A percentile compares a stretch with the other conserved stretches of the same genome.
phyloP scores from a whole-genome alignment of 1,140 invertebrate species.

The Drosophila tani region DNA sequence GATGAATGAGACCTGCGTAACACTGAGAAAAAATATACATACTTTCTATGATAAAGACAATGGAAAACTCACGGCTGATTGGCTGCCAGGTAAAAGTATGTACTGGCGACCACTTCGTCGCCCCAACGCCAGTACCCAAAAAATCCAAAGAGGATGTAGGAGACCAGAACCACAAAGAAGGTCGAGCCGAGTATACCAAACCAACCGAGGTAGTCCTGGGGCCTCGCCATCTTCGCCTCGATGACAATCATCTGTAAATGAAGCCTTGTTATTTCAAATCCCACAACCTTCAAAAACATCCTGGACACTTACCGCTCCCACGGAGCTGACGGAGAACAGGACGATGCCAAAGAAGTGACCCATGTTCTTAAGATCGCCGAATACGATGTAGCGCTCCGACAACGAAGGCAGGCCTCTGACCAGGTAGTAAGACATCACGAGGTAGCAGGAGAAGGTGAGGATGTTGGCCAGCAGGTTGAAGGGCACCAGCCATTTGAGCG shows the following conservation, averaged over 20 bases:
- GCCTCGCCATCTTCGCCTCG: conserved; percentile 45
- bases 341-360: conserved; percentile 44
- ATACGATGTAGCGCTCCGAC: conserved; percentile 7
- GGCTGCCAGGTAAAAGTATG: conserved; percentile 41
- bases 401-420: conserved; percentile 30
- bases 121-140: conserved; percentile 59
- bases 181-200: conserved; percentile 24
- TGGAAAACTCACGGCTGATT: conserved; percentile 35
- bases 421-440: conserved; percentile 38
- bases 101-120: neutral
- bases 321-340: conserved; percentile 42
- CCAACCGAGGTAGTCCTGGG: conserved; percentile 39
- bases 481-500: conserved; percentile 55
- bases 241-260: conserved; percentile 50
- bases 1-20: conserved; percentile 22
- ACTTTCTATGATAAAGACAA: too few relatives aligned
- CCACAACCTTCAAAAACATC: neutral
- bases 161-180: conserved; percentile 3
- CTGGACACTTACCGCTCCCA: conserved; percentile 53
- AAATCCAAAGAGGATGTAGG: conserved; percentile 25
- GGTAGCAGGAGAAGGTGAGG: conserved; percentile 21
- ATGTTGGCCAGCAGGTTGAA: conserved; percentile 32
- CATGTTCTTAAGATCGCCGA: neutral
- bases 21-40: neutral
- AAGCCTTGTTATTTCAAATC: too few relatives aligned